phyloP scores from a whole-genome alignment of 2,113 vertebrate genomes.

The Rhodinocichla rosea region DNA sequence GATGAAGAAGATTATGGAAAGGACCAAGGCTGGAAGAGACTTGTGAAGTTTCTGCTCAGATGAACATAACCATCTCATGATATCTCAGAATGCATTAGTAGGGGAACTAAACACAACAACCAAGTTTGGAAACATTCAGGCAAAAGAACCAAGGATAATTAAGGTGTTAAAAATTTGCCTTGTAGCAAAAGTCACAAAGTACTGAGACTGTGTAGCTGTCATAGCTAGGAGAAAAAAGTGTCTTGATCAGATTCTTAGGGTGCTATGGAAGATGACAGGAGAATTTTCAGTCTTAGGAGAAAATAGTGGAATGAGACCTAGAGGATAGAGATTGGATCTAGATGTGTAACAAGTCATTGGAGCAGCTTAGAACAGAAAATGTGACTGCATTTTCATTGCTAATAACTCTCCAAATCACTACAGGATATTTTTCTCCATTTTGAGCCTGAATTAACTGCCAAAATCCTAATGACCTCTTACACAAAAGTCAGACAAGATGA shows the following conservation, averaged over 20 bases:
- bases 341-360: neutral
- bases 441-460: neutral
- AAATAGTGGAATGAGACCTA: neutral
- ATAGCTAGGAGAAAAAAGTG: neutral
- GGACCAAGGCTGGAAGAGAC: neutral
- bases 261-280: neutral
- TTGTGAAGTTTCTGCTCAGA: neutral
- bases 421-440: conserved; percentile 11
- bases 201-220: neutral
- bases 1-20: neutral
- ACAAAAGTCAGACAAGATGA: conserved; percentile 26
- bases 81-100: neutral
- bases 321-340: neutral
- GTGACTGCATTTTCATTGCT: neutral
- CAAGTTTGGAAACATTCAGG: neutral
- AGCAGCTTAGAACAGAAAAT: neutral
- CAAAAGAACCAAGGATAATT: neutral
- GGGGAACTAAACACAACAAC: neutral
- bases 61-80: neutral
- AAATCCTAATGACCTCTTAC: neutral
- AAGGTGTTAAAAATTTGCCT: neutral
- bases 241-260: neutral
- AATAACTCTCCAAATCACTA: neutral
- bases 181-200: neutral
- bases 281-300: neutral